phyloP scores from a whole-genome alignment of 2,797 vertebrate species.

The Chromobotia macracanthus region DNA sequence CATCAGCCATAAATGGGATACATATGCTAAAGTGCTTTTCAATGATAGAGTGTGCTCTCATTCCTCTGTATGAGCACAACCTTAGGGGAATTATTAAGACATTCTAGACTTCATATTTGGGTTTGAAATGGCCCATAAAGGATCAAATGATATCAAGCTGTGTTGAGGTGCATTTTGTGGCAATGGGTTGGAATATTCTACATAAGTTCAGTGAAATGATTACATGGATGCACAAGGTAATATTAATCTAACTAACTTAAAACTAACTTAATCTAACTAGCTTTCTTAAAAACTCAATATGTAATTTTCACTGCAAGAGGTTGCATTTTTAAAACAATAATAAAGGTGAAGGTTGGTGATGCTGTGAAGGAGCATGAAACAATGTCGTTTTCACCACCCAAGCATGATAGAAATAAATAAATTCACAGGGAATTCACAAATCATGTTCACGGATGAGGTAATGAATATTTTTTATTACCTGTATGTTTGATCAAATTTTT shows the following conservation, averaged over 20 bases:
- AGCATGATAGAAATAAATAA: too few species aligned
- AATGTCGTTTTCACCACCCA: too few species aligned
- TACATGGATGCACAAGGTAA: background rate
- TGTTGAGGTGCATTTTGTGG: constrained; percentile 58
- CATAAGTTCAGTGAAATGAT: background rate
- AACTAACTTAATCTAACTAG: too few species aligned
- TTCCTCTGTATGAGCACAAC: constrained; percentile 63
- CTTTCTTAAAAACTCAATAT: too few species aligned
- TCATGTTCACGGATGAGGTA: too few species aligned
- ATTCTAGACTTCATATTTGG: constrained; percentile 71
- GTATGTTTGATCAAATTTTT: too few species aligned
- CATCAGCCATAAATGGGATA: constrained; percentile 66
- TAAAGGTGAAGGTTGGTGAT: too few species aligned
- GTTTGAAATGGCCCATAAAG: constrained; percentile 75
- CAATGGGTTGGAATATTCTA: constrained; percentile 53
- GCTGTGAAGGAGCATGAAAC: too few species aligned
- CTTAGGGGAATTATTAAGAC: constrained; percentile 74
- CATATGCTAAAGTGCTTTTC: constrained; percentile 75
- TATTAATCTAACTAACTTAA: background rate
- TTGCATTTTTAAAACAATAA: too few species aligned
- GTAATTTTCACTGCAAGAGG: too few species aligned
- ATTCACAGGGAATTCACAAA: too few species aligned
- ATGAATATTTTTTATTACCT: too few species aligned
- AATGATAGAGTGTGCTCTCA: constrained; percentile 67
- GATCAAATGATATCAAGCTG: constrained; percentile 70